Evolutionary conservation across 2,888 invertebrate genomes (phyloP).

Genomic region (Euproctis similis): DNA sequence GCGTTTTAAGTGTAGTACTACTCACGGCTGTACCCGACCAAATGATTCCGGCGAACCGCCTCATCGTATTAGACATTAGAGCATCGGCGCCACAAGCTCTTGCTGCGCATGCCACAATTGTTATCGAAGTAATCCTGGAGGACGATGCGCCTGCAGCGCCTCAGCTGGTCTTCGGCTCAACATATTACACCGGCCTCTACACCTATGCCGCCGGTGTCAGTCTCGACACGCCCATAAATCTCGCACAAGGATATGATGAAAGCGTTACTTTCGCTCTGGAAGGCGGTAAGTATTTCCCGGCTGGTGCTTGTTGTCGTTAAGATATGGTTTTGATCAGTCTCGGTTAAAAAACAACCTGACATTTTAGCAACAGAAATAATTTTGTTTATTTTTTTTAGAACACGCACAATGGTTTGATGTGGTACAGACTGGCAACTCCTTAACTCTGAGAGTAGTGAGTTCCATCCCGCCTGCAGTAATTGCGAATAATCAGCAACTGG

Average conservation of each 20-base stretch:
- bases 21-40: constrained; percentile 18
- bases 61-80: constrained; percentile 18
- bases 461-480: constrained; percentile 14
- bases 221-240: constrained; percentile 20
- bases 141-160: constrained; percentile 1
- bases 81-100: constrained; percentile 15
- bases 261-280: constrained; percentile 23
- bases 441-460: background rate
- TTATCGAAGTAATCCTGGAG: constrained; percentile 14
- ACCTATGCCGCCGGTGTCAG: constrained; percentile 15
- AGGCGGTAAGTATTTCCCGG: constrained; percentile 26
- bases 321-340: too few species aligned
- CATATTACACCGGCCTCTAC: constrained; percentile 31
- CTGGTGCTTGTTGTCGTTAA: too few species aligned
- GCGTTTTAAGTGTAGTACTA: constrained; percentile 11
- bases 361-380: too few species aligned
- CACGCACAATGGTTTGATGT: background rate
- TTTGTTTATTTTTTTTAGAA: background rate
- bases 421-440: background rate
- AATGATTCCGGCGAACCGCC: constrained; percentile 12
- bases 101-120: constrained; percentile 17
- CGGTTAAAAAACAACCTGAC: too few species aligned
- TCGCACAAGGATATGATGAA: constrained; percentile 25
- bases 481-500: constrained; percentile 17
- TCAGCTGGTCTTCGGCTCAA: constrained; percentile 10